Evolutionary conservation across 2,113 vertebrate genomes (phyloP).

Genomic region (Seriola quinqueradiata): DNA sequence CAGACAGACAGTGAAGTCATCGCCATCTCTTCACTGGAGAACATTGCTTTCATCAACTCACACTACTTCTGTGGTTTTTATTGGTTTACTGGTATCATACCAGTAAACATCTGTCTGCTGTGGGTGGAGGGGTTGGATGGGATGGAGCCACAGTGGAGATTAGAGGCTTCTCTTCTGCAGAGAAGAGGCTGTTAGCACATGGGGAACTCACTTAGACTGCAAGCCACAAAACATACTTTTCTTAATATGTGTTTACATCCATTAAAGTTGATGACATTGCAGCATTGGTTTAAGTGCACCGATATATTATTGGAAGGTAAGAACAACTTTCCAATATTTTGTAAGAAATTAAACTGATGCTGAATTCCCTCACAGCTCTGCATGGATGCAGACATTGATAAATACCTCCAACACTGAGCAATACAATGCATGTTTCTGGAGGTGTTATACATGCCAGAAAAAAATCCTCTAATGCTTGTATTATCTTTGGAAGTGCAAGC

Average conservation of each 20-base stretch:
- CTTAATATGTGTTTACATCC: background rate
- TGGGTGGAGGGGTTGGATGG: background rate
- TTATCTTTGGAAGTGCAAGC: too few species aligned
- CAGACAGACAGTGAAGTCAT: slow-evolving; percentile 4
- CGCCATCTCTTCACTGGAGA: background rate
- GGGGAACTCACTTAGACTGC: background rate
- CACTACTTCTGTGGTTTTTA: background rate
- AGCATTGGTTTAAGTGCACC: background rate
- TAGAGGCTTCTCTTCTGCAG: background rate
- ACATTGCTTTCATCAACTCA: background rate
- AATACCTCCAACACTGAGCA: background rate
- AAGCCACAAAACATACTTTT: background rate
- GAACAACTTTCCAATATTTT: too few species aligned
- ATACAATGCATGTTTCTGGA: background rate
- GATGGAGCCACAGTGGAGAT: background rate
- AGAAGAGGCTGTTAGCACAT: slow-evolving; percentile 10
- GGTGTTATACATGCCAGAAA: background rate
- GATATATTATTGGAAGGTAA: too few species aligned
- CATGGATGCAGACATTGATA: background rate
- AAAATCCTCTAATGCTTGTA: background rate
- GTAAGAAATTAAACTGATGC: background rate
- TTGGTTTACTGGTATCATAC: background rate
- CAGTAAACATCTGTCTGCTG: background rate
- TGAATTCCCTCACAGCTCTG: background rate
- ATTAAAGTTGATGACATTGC: slow-evolving; percentile 7